A percentile compares a stretch with the other conserved stretches of the same genome.
phyloP scores from a whole-genome alignment of 2,888 invertebrate species.

The Meteorus colon region DNA sequence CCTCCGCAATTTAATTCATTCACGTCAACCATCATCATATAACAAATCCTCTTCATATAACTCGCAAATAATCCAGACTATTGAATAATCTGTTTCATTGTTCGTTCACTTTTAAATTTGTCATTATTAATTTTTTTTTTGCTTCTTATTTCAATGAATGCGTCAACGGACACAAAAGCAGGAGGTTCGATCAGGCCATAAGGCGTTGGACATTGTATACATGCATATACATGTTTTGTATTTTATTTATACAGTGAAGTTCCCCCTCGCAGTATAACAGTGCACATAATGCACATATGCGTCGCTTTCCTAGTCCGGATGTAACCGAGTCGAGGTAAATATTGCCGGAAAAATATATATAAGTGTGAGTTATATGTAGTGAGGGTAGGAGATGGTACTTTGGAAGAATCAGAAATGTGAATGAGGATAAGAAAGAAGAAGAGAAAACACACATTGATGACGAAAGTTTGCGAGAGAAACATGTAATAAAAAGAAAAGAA shows the following conservation, averaged over 20 bases:
- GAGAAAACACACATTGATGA: constrained; percentile 3
- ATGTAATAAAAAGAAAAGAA: neutral
- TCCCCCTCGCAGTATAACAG: neutral
- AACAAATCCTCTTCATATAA: neutral
- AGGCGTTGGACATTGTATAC: neutral
- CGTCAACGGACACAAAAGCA: constrained; percentile 9
- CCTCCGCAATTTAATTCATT: neutral
- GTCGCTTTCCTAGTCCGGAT: constrained; percentile 25
- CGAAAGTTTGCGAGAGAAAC: constrained; percentile 14
- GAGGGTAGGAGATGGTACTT: constrained; percentile 16
- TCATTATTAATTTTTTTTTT: neutral
- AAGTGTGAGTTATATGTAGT: neutral
- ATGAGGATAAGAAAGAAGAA: constrained; percentile 15
- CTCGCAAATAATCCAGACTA: neutral
- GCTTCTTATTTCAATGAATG: neutral
- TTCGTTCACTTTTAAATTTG: neutral
- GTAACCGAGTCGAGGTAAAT: constrained; percentile 52
- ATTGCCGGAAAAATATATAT: constrained; percentile 47
- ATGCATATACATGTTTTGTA: constrained; percentile 2
- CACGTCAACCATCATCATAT: neutral
- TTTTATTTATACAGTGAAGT: constrained; percentile 21
- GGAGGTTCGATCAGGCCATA: constrained; percentile 11
- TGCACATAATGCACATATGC: constrained; percentile 38
- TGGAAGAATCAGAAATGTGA: neutral
- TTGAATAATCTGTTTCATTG: neutral